These are phyloP conservation scores for Paralichthys olivaceus DNA, from an alignment of 2,113 vertebrate genomes.

Conservation along the genomic window DNA sequence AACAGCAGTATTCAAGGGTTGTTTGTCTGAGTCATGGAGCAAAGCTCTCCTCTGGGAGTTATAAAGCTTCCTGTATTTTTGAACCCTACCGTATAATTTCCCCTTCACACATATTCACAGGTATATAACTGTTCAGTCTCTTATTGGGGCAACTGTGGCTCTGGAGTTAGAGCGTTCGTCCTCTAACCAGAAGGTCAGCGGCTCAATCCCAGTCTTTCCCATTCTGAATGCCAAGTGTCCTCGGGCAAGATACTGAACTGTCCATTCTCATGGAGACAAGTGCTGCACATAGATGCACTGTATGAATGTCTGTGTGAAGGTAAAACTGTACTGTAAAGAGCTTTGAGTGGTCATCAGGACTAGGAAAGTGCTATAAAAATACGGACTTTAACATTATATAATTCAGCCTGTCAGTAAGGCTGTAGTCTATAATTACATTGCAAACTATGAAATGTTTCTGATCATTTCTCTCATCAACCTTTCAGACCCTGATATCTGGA, in stretches of 20 bases:
- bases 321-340: too few species aligned
- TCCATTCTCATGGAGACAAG: too few species aligned
- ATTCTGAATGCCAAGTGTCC: too few species aligned
- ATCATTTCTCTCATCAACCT: not conserved
- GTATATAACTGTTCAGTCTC: not conserved
- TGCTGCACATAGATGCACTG: too few species aligned
- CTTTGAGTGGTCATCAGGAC: too few species aligned
- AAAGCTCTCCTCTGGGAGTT: not conserved
- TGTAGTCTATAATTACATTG: not conserved
- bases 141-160: not conserved
- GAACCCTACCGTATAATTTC: not conserved
- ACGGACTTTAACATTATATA: too few species aligned
- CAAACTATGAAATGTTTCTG: not conserved
- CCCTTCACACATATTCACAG: not conserved
- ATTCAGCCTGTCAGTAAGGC: not conserved
- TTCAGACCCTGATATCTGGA: constrained; percentile 96
- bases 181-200: too few species aligned
- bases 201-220: too few species aligned
- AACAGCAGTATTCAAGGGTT: constrained; percentile 11
- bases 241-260: too few species aligned
- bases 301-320: too few species aligned
- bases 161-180: too few species aligned
- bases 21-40: constrained; percentile 8
- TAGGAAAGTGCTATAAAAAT: too few species aligned
- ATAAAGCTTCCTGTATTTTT: not conserved